These are phyloP conservation scores for Ceyx erithaca DNA, from an alignment of 2,797 vertebrate genomes.

Conservation along the genomic window DNA sequence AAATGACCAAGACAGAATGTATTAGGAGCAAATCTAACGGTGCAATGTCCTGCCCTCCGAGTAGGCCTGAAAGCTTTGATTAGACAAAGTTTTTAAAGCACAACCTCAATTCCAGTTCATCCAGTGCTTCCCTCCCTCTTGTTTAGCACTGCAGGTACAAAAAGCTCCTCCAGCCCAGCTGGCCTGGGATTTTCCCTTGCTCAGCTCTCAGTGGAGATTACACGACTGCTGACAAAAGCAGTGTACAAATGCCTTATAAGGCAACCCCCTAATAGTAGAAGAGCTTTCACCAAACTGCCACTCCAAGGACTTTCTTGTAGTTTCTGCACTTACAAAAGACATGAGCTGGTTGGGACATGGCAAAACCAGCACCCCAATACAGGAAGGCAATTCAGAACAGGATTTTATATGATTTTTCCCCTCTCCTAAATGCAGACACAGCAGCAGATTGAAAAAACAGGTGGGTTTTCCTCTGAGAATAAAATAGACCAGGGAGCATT, in stretches of 20 bases:
- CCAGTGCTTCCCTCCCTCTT: neutral
- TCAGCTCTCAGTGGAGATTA: neutral
- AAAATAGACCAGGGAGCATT: neutral
- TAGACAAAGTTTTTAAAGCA: neutral
- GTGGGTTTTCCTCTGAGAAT: neutral
- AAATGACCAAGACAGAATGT: neutral
- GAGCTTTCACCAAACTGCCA: slow-evolving; percentile 31
- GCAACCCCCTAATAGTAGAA: neutral
- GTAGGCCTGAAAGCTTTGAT: neutral
- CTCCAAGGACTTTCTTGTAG: neutral
- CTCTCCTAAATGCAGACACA: neutral
- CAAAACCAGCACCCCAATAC: neutral
- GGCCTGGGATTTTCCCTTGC: neutral
- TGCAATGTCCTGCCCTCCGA: neutral
- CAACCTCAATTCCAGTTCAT: neutral
- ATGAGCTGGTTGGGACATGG: neutral
- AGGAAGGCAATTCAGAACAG: slow-evolving; percentile 17
- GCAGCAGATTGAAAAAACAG: neutral
- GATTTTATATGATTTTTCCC: neutral
- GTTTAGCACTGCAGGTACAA: neutral
- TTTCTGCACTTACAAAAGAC: neutral
- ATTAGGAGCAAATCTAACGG: neutral
- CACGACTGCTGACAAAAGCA: slow-evolving; percentile 28
- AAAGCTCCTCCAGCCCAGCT: neutral
- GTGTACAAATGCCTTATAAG: neutral